Evolutionary conservation across 2,113 vertebrate genomes (phyloP).

Genomic region (Bostrychus sinensis): DNA sequence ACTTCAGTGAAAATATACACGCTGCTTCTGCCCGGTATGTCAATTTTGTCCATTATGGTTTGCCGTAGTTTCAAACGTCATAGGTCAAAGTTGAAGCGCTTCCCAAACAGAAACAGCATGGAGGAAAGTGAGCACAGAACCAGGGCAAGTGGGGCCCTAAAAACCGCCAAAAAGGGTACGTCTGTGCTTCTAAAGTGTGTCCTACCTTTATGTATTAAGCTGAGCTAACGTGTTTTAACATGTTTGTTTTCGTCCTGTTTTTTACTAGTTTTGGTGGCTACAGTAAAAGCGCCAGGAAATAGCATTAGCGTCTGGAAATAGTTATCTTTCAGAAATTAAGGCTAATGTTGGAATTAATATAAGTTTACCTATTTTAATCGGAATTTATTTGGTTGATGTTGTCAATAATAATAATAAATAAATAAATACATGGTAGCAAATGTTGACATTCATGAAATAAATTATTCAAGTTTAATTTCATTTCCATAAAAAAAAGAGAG

Average conservation of each 20-base stretch:
- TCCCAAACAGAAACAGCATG: constrained; percentile 63
- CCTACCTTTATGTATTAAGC: fast-evolving
- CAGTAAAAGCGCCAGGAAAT: background rate
- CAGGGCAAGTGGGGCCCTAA: constrained; percentile 12
- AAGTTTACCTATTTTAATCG: no score
- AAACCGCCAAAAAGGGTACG: constrained; percentile 64
- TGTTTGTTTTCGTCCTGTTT: background rate
- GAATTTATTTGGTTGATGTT: no score
- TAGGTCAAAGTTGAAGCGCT: constrained; percentile 47
- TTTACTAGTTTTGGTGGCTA: background rate
- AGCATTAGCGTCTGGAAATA: no score
- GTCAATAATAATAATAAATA: no score
- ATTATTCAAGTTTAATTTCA: no score
- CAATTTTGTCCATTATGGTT: constrained; percentile 9
- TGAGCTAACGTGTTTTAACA: fast-evolving
- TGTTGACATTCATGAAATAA: no score
- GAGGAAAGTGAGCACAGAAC: constrained; percentile 24
- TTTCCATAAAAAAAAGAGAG: no score
- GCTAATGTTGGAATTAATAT: no score
- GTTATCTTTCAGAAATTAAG: no score
- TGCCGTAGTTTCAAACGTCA: constrained; percentile 66
- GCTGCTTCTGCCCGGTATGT: background rate
- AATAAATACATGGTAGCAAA: no score
- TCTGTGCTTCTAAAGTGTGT: background rate
- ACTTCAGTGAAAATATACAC: background rate